Base-by-base conservation (phyloP, 1,140 invertebrate species). In the Achroia grisella region DNA sequence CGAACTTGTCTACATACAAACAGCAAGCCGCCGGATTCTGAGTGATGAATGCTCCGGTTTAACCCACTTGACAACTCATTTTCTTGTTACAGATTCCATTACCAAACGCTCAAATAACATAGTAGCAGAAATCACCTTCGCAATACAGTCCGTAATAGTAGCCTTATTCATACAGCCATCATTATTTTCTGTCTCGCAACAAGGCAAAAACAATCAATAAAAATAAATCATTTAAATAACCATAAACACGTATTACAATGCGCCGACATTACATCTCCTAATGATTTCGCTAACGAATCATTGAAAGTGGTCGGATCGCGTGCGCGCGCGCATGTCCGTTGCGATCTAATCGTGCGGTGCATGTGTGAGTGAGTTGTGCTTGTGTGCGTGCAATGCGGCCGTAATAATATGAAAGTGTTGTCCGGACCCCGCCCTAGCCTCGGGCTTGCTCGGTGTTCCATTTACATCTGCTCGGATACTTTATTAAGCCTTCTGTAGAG, bases 221-320 rank as follows among this genome's bases (percentile, higher is more conserved):
- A 85, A 85, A 85, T 82, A 85, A 82, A 85, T 85, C 81, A 85
- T 85, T 85, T 82, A 80, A 82, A 85, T 85, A 81, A 81, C 73
- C 71, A 82, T 82, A 85, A 85, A 85, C 77, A 85, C 70, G 71
- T 76, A 84, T 74, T 82, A 84, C 81, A 82, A 84, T 82, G 69
- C 74, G 66, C 65, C 68, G 68, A 73, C 71, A 85, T 85, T 85
- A 83, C 78, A 80, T 82, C 78, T 84, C 69, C 72, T 85, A 85
- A 85, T 82, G 78, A 82, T 85, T 85, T 85, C 69, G 81, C 78
- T 85, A 85, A 85, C 81, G 78, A 85, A 81, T 81, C 75, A 85
- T 82, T 82, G 81, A 85, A 78, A 85, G 81, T 81, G 70, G 70
- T 79, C 62, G 55, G 62, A 74, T 78, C 74, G 80, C 78, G 80